These are phyloP conservation scores for Lordiphosa stackelbergi DNA, from an alignment of 1,140 invertebrate genomes.

Conservation along the genomic window DNA sequence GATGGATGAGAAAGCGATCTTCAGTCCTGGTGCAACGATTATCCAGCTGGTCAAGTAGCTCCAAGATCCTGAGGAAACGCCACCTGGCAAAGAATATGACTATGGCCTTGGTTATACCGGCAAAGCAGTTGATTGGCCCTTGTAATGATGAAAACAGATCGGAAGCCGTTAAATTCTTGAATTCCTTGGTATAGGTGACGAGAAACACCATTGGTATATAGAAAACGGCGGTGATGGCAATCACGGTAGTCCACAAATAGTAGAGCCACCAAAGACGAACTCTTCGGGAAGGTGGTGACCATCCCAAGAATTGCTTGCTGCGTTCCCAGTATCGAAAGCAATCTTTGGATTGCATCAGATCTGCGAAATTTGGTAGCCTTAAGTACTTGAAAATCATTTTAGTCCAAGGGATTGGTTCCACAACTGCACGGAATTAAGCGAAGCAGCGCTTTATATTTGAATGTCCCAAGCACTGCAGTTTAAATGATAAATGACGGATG, in stretches of 20 bases:
- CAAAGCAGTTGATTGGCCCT: slow-evolving; percentile 15
- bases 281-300: background rate
- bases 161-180: slow-evolving; percentile 22
- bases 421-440: too few relatives aligned
- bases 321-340: slow-evolving; percentile 2
- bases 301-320: slow-evolving; percentile 7
- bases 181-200: slow-evolving; percentile 18
- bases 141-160: slow-evolving; percentile 30
- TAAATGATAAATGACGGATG: too few relatives aligned
- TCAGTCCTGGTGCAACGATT: slow-evolving; percentile 4
- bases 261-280: slow-evolving; percentile 20
- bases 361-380: background rate
- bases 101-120: slow-evolving; percentile 19
- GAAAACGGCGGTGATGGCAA: slow-evolving; percentile 5
- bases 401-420: too few relatives aligned
- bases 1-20: slow-evolving; percentile 1
- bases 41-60: slow-evolving; percentile 29
- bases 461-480: too few relatives aligned
- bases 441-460: too few relatives aligned
- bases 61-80: background rate
- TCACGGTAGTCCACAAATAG: slow-evolving; percentile 12
- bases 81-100: background rate
- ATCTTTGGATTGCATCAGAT: slow-evolving; percentile 4
- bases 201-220: slow-evolving; percentile 18
- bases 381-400: slow-evolving; percentile 13